phyloP scores from a whole-genome alignment of 1,140 invertebrate species.

The Drosophila burlai region DNA sequence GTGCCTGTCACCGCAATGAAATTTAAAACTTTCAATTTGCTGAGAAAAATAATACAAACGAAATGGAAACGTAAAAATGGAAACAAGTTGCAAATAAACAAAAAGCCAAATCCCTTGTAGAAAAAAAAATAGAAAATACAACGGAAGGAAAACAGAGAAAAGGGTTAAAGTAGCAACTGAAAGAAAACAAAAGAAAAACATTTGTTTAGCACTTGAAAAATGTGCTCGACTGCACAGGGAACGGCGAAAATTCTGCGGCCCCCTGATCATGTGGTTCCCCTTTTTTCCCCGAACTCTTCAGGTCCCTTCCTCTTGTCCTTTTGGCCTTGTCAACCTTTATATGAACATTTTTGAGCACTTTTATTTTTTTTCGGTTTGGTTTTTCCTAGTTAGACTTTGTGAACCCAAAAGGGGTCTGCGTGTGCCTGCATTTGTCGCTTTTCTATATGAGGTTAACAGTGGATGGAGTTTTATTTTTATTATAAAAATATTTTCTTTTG shows the following conservation, averaged over 20 bases:
- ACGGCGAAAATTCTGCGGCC: conserved; percentile 37
- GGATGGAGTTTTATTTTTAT: background rate
- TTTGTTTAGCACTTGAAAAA: conserved; percentile 67
- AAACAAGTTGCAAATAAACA: conserved; percentile 47
- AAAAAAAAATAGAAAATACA: conserved; percentile 6
- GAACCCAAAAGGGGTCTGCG: conserved; percentile 22
- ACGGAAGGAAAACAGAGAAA: conserved; percentile 9
- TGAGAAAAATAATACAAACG: conserved; percentile 13
- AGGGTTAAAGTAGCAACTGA: conserved; percentile 26
- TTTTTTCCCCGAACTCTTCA: background rate
- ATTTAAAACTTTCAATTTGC: conserved; percentile 29
- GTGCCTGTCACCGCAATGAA: conserved; percentile 34
- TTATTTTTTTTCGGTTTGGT: conserved; percentile 23
- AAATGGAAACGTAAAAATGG: conserved; percentile 47
- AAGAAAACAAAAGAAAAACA: conserved; percentile 49
- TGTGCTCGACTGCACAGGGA: conserved; percentile 51
- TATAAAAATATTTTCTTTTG: background rate
- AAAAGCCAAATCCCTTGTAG: conserved; percentile 33
- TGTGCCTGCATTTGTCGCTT: conserved; percentile 22
- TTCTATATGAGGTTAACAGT: conserved; percentile 26
- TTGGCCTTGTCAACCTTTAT: conserved; percentile 58
- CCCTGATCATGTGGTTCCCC: conserved; percentile 45
- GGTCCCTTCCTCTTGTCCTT: background rate
- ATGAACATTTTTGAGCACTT: conserved; percentile 48
- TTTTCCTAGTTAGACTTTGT: conserved; percentile 17